Conservation (phyloP, 2,113 vertebrate species). For the Calypte anna region DNA sequence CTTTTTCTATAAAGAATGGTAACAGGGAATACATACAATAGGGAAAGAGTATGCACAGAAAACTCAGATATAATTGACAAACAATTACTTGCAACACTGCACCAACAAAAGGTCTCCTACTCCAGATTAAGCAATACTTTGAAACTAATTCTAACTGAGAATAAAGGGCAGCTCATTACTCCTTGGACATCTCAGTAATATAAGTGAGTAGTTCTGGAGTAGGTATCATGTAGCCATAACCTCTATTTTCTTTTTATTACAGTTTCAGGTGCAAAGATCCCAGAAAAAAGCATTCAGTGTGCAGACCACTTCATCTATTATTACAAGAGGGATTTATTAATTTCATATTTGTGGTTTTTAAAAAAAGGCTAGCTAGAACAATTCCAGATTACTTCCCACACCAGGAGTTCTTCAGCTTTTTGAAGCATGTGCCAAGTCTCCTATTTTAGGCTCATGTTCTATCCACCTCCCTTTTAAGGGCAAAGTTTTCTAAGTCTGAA, state of each 20-base stretch:
- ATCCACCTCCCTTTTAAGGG: slow-evolving; percentile 19
- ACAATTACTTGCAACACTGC: not conserved
- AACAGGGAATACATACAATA: not conserved
- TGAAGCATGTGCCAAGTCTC: not conserved
- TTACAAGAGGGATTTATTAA: not conserved
- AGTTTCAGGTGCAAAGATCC: not conserved
- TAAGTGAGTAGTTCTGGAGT: not conserved
- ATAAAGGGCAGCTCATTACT: not conserved
- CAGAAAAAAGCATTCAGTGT: not conserved
- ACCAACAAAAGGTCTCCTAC: fast-evolving
- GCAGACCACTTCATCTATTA: not conserved
- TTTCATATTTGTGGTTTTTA: not conserved
- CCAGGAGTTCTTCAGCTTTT: not conserved
- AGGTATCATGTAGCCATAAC: not conserved
- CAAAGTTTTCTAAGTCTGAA: slow-evolving; percentile 24
- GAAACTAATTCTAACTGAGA: not conserved
- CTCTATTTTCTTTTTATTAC: not conserved
- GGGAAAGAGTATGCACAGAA: not conserved
- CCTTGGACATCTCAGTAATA: not conserved
- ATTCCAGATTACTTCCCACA: not conserved
- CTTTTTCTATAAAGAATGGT: not conserved
- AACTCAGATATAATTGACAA: not conserved
- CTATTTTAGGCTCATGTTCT: slow-evolving; percentile 14
- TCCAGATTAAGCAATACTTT: not conserved
- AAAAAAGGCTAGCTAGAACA: not conserved